Base-by-base conservation (phyloP, 64 coral and sea anemone species). In the Orbicella faveolata region DNA sequence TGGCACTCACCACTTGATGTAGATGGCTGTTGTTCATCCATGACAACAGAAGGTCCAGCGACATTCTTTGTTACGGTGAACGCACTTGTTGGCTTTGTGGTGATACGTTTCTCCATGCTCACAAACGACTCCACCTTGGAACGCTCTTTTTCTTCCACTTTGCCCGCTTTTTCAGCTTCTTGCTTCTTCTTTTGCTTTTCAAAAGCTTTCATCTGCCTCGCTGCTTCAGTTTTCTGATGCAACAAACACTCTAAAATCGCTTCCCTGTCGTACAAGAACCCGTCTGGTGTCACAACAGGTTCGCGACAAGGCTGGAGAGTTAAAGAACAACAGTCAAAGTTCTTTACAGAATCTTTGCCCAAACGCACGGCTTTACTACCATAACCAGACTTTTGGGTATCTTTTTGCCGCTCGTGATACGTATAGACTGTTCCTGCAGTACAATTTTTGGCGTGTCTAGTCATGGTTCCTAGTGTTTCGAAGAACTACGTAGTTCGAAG, bases 331-430 rank as follows among this genome's bases (percentile, higher is more conserved):
- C 97, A 99, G 79, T 99, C 97, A 61, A 99, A 99, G 37, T 96
- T 91, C 84, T 99, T 99, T 3, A 99, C 92, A 67, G 94, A 96
- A 90, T 99, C 97, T 83, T 91, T 95, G 15, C 97, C 97, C n/a
- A 99, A 90, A 23, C 97, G 94, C 2, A 96, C 93, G 21, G 95
- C 93, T 87, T 99, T 92, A 81, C 94, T 99, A 41, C 97, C 97
- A 81, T 96, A 99, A 4, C 97, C 97, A 17, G 97, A 99, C 74
- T 86, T 62, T 61, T 96, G 89, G 11, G 97, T 93, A 53, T 99
- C 97, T 64, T 99, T 99, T 64, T 96, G 93, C 77, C 90, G 85
- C 74, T 99, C 97, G 65, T 99, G 97, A 78, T 96, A 96, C 10
- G 97, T 91, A 83, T 99, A 99, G 30, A 99, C 97, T 55, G 97